Evolutionary conservation across 2,113 vertebrate genomes (phyloP), one percentile per base, ranked within the genome.

Genomic region (Malurus elegans): DNA sequence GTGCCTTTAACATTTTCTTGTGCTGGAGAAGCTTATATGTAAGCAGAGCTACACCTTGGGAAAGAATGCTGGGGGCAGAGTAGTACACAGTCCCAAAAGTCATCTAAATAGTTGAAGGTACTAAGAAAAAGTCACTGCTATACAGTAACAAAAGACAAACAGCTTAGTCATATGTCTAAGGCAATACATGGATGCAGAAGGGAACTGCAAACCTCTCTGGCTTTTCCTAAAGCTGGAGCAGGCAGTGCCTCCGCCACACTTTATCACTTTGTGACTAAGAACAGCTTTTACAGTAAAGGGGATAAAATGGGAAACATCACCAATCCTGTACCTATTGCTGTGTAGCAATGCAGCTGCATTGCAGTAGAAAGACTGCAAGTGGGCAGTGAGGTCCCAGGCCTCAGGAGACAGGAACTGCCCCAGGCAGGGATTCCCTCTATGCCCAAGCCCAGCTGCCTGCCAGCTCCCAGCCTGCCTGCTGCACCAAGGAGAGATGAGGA

Each of bases 181-280:
- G 72, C 34, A 73, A 76, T 11, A 31, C 5, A 21, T 1, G 47
- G 67, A 40, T 40, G 60, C 42, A 78, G 69, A 76, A 86, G n/a
- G 51, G 34, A 86, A 54, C 26, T 62, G 89, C 76, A 92, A 38
- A 73, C 38, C 38, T 45, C 6, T 17, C 42, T 47, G 56, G 42
- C 44, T 83, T 73, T 74, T 54, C 60, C 72, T 31, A 57, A 29
- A 0, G 1, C 50, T 8, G 7, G 29, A 57, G 50, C 12, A 2
- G 4, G 3, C 38, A 28, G 62, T 3, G 2, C 61, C 12, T 54
- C n/a, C 67, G 60, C 20, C 26, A 26, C 0, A 0, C 32, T 74
- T 40, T 36, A 20, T 31, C 47, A 9, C 34, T 32, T 76, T 79
- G 53, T 0, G 0, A 5, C n/a, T 47, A 36, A 20, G 38, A 87